Evolutionary conservation across 2,888 invertebrate genomes (phyloP).

Genomic region (Eupithecia dodoneata): DNA sequence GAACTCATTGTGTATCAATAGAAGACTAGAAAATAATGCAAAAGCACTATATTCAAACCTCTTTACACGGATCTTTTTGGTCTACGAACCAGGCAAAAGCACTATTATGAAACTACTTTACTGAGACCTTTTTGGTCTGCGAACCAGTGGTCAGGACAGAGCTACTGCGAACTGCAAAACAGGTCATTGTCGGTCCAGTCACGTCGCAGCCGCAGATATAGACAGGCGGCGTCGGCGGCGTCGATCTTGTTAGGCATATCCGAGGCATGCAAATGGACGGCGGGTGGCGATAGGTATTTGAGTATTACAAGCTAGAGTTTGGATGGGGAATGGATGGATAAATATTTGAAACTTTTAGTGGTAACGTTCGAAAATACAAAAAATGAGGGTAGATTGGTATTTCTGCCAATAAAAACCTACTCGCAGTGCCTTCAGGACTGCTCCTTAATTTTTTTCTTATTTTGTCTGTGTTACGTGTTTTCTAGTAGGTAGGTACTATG

Average conservation of each 20-base stretch:
- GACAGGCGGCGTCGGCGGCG: background rate
- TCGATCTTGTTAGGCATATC: slow-evolving; percentile 6
- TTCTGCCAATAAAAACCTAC: too few relatives aligned
- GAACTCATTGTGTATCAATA: too few relatives aligned
- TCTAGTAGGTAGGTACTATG: too few relatives aligned
- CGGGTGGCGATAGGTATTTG: slow-evolving; percentile 15
- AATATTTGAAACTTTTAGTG: background rate
- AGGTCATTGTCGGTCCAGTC: slow-evolving; percentile 1
- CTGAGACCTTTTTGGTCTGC: background rate
- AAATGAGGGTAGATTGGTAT: too few relatives aligned
- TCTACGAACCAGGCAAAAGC: background rate
- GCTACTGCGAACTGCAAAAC: slow-evolving; percentile 2
- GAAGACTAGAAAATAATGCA: background rate
- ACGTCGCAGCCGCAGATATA: slow-evolving; percentile 14
- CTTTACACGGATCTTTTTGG: background rate
- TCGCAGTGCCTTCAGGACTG: too few relatives aligned
- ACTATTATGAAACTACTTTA: background rate
- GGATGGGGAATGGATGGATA: background rate
- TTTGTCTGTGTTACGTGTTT: too few relatives aligned
- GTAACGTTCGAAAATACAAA: too few relatives aligned
- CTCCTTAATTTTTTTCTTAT: too few relatives aligned
- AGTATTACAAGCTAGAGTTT: background rate
- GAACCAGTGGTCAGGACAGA: background rate
- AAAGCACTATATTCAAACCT: background rate
- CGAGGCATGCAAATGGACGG: slow-evolving; percentile 43